A percentile compares a stretch with the other conserved stretches of the same genome.
phyloP scores from a whole-genome alignment of 2,113 vertebrate genomes.

The Antennarius striatus region DNA sequence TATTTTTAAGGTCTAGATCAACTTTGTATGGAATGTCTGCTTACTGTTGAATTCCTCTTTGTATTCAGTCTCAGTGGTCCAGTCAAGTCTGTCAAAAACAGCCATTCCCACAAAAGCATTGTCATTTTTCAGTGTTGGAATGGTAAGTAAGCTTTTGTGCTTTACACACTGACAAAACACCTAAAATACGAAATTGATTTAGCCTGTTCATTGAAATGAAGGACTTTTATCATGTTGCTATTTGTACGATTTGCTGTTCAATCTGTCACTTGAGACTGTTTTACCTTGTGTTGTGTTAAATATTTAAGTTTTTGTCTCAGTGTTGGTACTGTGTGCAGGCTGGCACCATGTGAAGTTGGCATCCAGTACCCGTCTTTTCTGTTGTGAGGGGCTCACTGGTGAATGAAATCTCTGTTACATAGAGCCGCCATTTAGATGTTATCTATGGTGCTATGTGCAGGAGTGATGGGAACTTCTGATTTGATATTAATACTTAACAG shows the following conservation, averaged over 20 bases:
- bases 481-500: conserved; percentile 37
- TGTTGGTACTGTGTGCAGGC: conserved; percentile 61
- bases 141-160: conserved; percentile 48
- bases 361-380: conserved; percentile 44
- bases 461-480: conserved; percentile 57
- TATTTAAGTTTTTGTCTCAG: conserved; percentile 50
- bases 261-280: conserved; percentile 77
- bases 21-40: conserved; percentile 63
- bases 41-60: conserved; percentile 61
- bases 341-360: conserved; percentile 54
- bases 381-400: conserved; percentile 53
- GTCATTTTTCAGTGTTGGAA: conserved; percentile 53
- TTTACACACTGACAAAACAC: conserved; percentile 39
- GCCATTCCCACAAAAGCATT: conserved; percentile 62
- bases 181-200: conserved; percentile 30
- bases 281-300: conserved; percentile 81
- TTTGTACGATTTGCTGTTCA: conserved; percentile 83
- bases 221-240: conserved; percentile 80
- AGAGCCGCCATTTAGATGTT: conserved; percentile 54
- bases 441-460: conserved; percentile 65
- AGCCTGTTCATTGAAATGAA: conserved; percentile 61
- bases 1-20: conserved; percentile 55
- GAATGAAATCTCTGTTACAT: conserved; percentile 66
- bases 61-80: conserved; percentile 65
- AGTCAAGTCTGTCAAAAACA: conserved; percentile 59